Evolutionary conservation across 2,113 vertebrate species (phyloP).

Genomic region (Vimba vimba): DNA sequence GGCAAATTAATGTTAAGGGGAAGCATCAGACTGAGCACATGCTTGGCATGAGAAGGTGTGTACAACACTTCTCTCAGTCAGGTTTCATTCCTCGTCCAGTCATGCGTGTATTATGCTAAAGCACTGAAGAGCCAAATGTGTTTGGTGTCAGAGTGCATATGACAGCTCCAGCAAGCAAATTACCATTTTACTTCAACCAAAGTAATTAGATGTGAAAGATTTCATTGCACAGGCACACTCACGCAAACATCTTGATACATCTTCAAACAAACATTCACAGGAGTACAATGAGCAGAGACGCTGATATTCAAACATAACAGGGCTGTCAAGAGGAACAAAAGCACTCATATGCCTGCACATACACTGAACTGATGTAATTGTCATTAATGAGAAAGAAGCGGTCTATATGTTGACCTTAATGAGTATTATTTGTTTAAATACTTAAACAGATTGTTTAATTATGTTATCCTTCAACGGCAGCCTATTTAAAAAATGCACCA

Average conservation of each 20-base stretch:
- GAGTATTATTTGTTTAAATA: background rate
- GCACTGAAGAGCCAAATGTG: constrained; percentile 19
- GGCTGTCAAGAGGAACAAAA: background rate
- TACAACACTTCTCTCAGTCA: constrained; percentile 9
- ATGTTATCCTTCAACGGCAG: background rate
- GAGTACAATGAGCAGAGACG: background rate
- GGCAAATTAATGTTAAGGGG: constrained; percentile 8
- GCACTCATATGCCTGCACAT: background rate
- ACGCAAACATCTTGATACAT: constrained; percentile 27
- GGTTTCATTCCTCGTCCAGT: background rate
- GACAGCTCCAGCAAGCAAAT: constrained; percentile 23
- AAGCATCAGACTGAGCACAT: background rate
- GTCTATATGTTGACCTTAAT: background rate
- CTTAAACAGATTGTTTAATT: background rate
- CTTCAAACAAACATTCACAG: constrained; percentile 37
- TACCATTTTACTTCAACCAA: constrained; percentile 29
- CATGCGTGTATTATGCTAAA: constrained; percentile 21
- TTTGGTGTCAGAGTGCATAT: constrained; percentile 16
- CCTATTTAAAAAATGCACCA: constrained; percentile 9
- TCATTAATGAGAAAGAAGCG: background rate
- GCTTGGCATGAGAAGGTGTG: constrained; percentile 2
- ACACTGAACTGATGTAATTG: background rate
- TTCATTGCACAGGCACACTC: constrained; percentile 25
- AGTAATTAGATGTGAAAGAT: constrained; percentile 35
- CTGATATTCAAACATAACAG: background rate